Evolutionary conservation across 2,888 invertebrate species (phyloP).

Genomic region (Neuroscelio doddi): DNA sequence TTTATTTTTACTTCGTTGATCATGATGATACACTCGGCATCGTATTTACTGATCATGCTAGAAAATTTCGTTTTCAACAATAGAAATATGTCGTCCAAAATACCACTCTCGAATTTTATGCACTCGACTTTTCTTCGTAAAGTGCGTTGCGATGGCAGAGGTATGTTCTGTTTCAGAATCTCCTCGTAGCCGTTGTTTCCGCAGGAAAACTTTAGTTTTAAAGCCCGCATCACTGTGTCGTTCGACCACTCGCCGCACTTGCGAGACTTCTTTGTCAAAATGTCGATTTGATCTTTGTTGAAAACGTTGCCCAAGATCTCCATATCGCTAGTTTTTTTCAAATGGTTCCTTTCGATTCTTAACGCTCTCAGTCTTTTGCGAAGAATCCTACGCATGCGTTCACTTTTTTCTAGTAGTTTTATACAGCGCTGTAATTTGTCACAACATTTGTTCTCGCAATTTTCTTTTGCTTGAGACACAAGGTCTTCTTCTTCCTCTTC

Average conservation of each 20-base stretch:
- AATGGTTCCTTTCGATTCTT: background rate
- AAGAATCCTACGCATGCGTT: background rate
- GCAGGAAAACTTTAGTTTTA: conserved; percentile 1
- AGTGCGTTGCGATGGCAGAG: background rate
- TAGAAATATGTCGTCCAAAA: background rate
- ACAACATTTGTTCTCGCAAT: background rate
- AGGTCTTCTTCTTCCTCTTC: background rate
- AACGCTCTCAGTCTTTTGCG: background rate
- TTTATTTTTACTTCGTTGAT: background rate
- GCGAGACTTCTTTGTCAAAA: background rate
- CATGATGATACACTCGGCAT: background rate
- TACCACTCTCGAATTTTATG: background rate
- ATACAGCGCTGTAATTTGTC: background rate
- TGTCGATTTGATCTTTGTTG: background rate
- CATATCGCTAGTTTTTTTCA: background rate
- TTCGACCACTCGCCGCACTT: background rate
- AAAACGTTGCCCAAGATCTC: background rate
- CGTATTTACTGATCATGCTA: background rate
- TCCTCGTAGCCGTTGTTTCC: background rate
- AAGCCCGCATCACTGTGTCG: background rate
- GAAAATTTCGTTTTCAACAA: background rate
- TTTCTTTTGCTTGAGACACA: background rate
- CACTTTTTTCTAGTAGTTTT: background rate
- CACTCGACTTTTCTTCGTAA: background rate
- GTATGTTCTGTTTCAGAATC: background rate